A percentile compares a stretch with the other conserved stretches of the same genome.
These are phyloP conservation scores for Melieria picta DNA, from an alignment of 2,888 invertebrate species.

Conservation along the genomic window DNA sequence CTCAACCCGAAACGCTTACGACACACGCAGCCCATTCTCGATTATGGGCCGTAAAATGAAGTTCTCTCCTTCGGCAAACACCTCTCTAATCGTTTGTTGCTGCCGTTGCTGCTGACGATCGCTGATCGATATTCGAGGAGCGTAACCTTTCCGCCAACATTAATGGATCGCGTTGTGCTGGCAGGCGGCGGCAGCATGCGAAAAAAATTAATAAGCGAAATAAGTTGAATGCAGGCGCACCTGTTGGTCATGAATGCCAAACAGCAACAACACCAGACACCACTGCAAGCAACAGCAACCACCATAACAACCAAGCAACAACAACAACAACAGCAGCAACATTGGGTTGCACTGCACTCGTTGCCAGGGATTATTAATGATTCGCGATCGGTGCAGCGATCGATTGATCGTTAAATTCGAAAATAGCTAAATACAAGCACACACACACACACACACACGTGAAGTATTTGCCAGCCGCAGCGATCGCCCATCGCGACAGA, in stretches of 20 bases:
- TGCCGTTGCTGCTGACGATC: slow-evolving; percentile 7
- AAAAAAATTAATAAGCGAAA: slow-evolving; percentile 22
- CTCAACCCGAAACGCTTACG: too few relatives aligned
- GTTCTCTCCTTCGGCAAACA: slow-evolving; percentile 24
- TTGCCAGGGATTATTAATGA: slow-evolving; percentile 59
- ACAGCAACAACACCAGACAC: slow-evolving; percentile 4
- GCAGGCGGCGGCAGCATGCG: slow-evolving; percentile 2
- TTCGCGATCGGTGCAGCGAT: slow-evolving; percentile 55
- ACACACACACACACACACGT: too few relatives aligned
- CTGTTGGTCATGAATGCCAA: slow-evolving; percentile 27
- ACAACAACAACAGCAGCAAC: slow-evolving; percentile 10
- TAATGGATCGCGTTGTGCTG: slow-evolving; percentile 19
- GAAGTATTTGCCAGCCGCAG: too few relatives aligned
- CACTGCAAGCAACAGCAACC: slow-evolving; percentile 1
- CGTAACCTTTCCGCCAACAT: slow-evolving; percentile 20
- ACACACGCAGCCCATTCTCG: neutral
- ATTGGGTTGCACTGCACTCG: slow-evolving; percentile 34
- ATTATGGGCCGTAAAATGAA: slow-evolving; percentile 21
- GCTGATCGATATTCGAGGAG: slow-evolving; percentile 26
- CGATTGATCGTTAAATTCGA: slow-evolving; percentile 44
- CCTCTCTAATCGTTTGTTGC: slow-evolving; percentile 20
- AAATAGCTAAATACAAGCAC: slow-evolving; percentile 45
- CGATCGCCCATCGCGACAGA: slow-evolving; percentile 10
- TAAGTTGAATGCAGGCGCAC: slow-evolving; percentile 35
- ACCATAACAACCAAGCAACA: neutral